phyloP scores from a whole-genome alignment of 2,113 vertebrate genomes.

The Catharus bicknelli region DNA sequence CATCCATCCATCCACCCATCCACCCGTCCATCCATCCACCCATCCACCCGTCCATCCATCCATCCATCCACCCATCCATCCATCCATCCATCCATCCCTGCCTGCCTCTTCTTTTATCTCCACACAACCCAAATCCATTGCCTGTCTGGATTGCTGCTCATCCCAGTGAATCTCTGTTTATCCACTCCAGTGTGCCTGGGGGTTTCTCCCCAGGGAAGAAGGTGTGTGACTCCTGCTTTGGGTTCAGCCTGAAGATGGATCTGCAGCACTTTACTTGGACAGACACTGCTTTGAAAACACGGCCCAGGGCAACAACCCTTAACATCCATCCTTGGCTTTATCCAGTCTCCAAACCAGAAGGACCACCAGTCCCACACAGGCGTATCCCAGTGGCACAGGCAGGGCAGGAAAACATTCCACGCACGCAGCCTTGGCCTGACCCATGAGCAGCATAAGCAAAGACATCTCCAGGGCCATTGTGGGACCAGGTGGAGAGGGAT shows the following conservation, averaged over 20 bases:
- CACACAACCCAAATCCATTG: not conserved
- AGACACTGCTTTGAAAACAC: not conserved
- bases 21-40: not conserved
- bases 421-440: not conserved
- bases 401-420: not conserved
- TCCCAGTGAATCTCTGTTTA: not conserved
- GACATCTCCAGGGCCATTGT: not conserved
- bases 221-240: not conserved
- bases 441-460: not conserved
- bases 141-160: not conserved
- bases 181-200: not conserved
- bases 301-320: not conserved
- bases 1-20: not conserved
- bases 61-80: no score
- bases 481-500: not conserved
- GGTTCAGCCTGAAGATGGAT: not conserved
- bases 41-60: not conserved
- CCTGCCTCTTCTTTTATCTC: not conserved
- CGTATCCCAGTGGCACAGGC: not conserved
- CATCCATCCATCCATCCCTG: not conserved
- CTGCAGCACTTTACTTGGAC: not conserved
- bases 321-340: not conserved
- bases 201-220: not conserved
- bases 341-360: not conserved
- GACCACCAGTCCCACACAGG: not conserved